Base-by-base conservation (phyloP, 1,140 invertebrate species). In the Varroa destructor region DNA sequence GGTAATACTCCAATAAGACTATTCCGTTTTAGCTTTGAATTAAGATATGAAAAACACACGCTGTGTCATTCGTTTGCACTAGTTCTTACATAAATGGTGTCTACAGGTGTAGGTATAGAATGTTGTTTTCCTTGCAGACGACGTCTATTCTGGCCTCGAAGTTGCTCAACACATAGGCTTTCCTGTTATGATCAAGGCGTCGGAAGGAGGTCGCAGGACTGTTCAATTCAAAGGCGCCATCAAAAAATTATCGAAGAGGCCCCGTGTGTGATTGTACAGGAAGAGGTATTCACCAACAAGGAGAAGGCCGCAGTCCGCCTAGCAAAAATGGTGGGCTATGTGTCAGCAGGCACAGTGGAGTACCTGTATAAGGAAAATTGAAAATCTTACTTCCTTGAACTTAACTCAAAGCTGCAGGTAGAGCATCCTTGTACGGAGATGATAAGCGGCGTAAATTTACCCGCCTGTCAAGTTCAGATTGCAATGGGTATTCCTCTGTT, bases 231-330 rank as follows among this genome's bases (percentile, higher is more conserved):
- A 81, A 84, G 97, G 56, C 84, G 97, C 37, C 96, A 99, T 83
- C 97, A 99, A 81, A 99, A 99, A 80, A 99, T 99, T 77, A 99
- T 99, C 74, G 97, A 99, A 81, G 97, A 99, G 78, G 97, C 97
- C 0, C 97, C 97, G 0, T 93, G 93, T 0, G 87, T 92, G 10
- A 89, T 99, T 75, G 93, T 94, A 0, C 87, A 88, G 70, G 85
- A 86, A 0, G 88, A 92, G 58, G 86, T 97, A 42, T 96, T 99
- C 78, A 89, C 91, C 79, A 87, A 93, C 77, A 99, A 99, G 97
- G 96, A 99, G 81, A 92, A 90, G 88, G 91, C 94, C 42, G 95
- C 96, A 4, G 94, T 99, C 1, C 86, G 92, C 72, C 82, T 99
- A 56, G 97, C 96, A 8, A 97, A 97, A 83, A 95, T 98, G 90